phyloP scores from a whole-genome alignment of 2,888 invertebrate genomes.

The Dynastes hyllus region DNA sequence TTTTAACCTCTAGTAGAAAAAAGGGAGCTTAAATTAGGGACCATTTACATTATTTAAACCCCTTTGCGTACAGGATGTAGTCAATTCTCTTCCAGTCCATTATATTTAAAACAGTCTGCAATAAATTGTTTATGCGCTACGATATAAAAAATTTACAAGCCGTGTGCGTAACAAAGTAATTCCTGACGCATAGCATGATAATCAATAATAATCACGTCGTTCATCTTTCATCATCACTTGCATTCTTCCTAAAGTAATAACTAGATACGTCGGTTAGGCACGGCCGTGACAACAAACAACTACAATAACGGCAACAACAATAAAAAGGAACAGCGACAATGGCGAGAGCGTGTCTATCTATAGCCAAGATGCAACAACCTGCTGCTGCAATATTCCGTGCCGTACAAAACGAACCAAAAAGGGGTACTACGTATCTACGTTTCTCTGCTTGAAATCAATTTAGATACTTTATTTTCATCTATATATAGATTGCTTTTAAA shows the following conservation, averaged over 20 bases:
- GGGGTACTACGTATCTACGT: too few relatives aligned
- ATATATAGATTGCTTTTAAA: too few relatives aligned
- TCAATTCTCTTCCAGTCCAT: background rate
- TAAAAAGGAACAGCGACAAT: background rate
- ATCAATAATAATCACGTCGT: conserved; percentile 25
- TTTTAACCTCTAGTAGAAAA: too few relatives aligned
- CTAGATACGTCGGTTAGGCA: conserved; percentile 23
- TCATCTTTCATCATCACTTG: conserved; percentile 32
- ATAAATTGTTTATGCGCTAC: background rate
- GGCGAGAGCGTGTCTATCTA: background rate
- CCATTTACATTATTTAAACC: too few relatives aligned
- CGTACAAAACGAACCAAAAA: too few relatives aligned
- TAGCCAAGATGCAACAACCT: background rate
- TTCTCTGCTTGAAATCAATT: too few relatives aligned
- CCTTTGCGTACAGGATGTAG: too few relatives aligned
- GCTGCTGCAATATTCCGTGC: background rate
- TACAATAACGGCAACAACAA: background rate
- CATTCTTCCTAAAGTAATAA: conserved; percentile 19
- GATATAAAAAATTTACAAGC: conserved; percentile 18
- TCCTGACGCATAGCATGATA: conserved; percentile 16
- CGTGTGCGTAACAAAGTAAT: conserved; percentile 30
- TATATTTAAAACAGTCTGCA: conserved; percentile 26
- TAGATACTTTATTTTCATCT: too few relatives aligned
- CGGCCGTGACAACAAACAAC: conserved; percentile 4
- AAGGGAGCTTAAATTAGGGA: too few relatives aligned